Conservation (phyloP, 1,140 invertebrate genomes). For the Tyrophagus putrescentiae region DNA sequence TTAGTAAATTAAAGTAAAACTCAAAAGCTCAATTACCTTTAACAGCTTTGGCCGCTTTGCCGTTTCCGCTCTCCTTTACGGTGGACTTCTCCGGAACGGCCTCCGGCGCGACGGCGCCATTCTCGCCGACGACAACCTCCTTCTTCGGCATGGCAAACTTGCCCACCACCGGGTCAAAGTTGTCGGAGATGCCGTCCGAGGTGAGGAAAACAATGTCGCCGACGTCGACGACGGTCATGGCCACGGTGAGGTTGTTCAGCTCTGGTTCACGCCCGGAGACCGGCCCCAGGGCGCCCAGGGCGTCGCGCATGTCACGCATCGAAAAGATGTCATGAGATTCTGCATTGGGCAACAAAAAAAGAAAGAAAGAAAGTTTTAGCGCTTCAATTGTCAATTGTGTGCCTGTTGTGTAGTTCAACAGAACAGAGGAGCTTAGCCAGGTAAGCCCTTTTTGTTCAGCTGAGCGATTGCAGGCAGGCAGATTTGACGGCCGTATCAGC, state of each 20-base stretch:
- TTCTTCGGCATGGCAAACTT: constrained; percentile 59
- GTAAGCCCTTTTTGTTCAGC: background rate
- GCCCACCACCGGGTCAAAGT: constrained; percentile 84
- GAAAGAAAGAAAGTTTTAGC: background rate
- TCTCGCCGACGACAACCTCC: too few relatives aligned
- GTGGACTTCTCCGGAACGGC: background rate
- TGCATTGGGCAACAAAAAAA: constrained; percentile 25
- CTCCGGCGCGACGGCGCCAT: background rate
- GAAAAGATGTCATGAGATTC: constrained; percentile 76
- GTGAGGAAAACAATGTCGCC: constrained; percentile 79
- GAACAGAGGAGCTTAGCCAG: background rate
- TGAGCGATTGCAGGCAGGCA: background rate
- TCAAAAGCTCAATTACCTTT: background rate
- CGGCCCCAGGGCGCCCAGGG: constrained; percentile 70
- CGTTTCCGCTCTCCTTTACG: background rate
- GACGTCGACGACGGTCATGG: constrained; percentile 62
- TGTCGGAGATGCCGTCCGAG: constrained; percentile 80
- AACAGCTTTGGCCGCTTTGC: background rate
- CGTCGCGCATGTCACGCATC: constrained; percentile 80
- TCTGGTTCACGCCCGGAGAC: constrained; percentile 77
- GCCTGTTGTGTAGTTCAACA: background rate
- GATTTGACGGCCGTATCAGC: too few relatives aligned
- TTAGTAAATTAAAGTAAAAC: background rate
- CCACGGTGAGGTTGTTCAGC: constrained; percentile 73
- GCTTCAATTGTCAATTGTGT: background rate